Percentiles rank a stretch among this genome's conserved stretches.
Evolutionary conservation across 2,888 invertebrate genomes (phyloP).

Genomic region (Branchipolynoe longqiensis): DNA sequence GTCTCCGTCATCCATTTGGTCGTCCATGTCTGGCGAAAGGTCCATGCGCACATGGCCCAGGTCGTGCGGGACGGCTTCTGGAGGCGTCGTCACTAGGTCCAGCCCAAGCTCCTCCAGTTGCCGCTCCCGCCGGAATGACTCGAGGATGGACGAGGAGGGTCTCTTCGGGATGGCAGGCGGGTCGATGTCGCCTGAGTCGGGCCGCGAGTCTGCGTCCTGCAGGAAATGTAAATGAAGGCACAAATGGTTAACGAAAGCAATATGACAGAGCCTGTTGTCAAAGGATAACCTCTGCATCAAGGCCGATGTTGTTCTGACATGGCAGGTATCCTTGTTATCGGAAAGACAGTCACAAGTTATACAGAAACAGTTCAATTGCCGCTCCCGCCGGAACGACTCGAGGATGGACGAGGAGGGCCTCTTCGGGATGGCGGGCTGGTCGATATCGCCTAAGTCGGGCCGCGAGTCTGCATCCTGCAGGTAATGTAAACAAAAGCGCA

Average conservation of each 20-base stretch:
- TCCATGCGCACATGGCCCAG: conserved; percentile 52
- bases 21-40: conserved; percentile 39
- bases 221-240: no score
- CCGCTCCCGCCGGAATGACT: conserved; percentile 64
- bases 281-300: no score
- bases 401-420: conserved; percentile 73
- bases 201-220: conserved; percentile 38
- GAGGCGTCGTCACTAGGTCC: conserved; percentile 41
- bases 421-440: conserved; percentile 71
- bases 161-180: conserved; percentile 72
- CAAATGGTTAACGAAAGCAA: no score
- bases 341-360: no score
- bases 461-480: conserved; percentile 34
- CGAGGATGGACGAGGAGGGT: conserved; percentile 73
- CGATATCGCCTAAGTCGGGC: conserved; percentile 16
- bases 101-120: conserved; percentile 52
- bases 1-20: conserved; percentile 38
- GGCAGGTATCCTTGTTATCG: no score
- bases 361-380: conserved; percentile 57
- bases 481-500: no score
- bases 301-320: no score
- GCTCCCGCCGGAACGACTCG: conserved; percentile 66
- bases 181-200: conserved; percentile 21
- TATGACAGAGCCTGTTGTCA: no score
- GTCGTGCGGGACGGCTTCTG: conserved; percentile 49